Base-by-base conservation (phyloP, 2,113 vertebrate species). In the Cynocephalus volans region DNA sequence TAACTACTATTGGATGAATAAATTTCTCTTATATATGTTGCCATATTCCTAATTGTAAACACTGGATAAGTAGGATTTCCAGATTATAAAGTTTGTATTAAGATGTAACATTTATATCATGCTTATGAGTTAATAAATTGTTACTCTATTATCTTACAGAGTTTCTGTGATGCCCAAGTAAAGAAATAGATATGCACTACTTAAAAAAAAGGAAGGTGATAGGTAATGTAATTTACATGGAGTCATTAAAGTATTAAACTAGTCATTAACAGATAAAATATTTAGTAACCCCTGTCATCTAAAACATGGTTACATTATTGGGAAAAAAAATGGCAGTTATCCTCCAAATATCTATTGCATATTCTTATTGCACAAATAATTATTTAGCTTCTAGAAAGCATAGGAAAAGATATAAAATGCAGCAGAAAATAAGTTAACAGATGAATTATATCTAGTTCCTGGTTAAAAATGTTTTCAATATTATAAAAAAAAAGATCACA, bases 111-210 rank as follows among this genome's bases (percentile, higher is more conserved):
- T 92, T 70, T 88, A 69, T 77, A 83, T 69, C 15, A 36, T 69
- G 64, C 8, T 82, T 94, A 45, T 45, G 31, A 95, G 14, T 79
- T 84, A 69, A 14, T 13, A 90, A 41, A 52, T 8, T 69, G 23
- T 80, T 70, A 87, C 6, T 84, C 9, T 48, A 28, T 52, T 69
- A 79, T 93, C 23, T 79, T 69, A 83, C 0, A 94, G 72, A 18
- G 6, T 88, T 80, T 75, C 21, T 90, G 23, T 73, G 41, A 79
- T 80, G 26, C 26, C 33, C 62, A 77, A 56, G n/a, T 75, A 54
- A 94, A 83, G n/a, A 26, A 73, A 85, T 50, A 95, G 72, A 84
- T 90, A 81, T n/a, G 26, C 19, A 81, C 24, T 87, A 58, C 48
- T 67, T 33, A 15, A 18, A 70, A 56, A 73, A 65, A 85, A 80